Base-by-base conservation (phyloP, 2,113 vertebrate genomes). In the Quiscalus mexicanus region DNA sequence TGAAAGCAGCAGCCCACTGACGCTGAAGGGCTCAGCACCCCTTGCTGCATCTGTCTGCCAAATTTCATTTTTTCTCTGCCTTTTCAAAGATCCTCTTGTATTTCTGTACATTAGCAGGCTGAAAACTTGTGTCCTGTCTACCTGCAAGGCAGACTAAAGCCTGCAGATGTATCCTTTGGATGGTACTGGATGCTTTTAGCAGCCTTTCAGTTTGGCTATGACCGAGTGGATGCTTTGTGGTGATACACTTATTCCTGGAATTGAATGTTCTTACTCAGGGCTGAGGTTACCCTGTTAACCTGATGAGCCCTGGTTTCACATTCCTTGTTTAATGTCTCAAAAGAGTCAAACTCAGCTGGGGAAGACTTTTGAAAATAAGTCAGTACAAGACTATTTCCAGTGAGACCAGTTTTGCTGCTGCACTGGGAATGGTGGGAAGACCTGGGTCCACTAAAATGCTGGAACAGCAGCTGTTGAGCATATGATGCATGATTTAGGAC, bases 1-100 rank as follows among this genome's bases (percentile, higher is more conserved):
- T 84, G 85, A 79, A 71, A 75, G 88, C 2, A 0, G 90, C 94
- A 89, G 88, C 86, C 76, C 59, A 13, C 23, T 74, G 86, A n/a
- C 0, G 15, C 84, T 95, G 89, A 93, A 92, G 78, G 65, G 90
- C 85, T 88, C 63, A 41, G 87, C 80, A 87, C 59, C 56, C 76
- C 60, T 89, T 90, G 49, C 84, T 96, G 79, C 69, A 76, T 64
- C 86, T 91, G 30, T 88, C 90, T 93, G 90, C 80, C 92, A 65
- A 74, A 91, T 63, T 84, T 70, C 21, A 74, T 79, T 74, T 85
- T 74, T 25, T 0, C 7, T 28, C 55, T 77, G 80, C 39, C 39
- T 94, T 88, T 83, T 90, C 62, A 75, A 67, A 95, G 82, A 67
- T 80, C 52, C 55, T 44, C 35, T 67, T 80, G 58, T 78, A 63